Evolutionary conservation across 2,797 vertebrate genomes (phyloP).

Genomic region (Anguilla marmorata): DNA sequence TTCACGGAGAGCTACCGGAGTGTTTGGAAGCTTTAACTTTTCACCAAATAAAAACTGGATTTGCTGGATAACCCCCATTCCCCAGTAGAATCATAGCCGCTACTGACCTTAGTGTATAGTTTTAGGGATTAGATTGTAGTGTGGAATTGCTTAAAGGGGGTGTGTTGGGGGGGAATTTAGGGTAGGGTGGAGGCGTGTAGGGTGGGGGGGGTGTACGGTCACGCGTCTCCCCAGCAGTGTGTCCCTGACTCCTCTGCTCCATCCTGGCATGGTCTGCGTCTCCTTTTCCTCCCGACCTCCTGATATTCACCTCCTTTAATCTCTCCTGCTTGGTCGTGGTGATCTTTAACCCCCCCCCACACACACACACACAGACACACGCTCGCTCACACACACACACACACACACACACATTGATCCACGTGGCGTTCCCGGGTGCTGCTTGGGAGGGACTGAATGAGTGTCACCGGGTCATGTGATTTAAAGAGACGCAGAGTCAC

Average conservation of each 20-base stretch:
- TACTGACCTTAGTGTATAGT: too few relatives aligned
- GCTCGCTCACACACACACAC: too few relatives aligned
- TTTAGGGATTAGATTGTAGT: too few relatives aligned
- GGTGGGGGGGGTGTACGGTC: background rate
- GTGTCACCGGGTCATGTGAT: background rate
- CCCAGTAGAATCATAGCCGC: background rate
- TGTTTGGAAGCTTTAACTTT: background rate
- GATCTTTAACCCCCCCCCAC: slow-evolving; percentile 36
- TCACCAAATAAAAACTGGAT: background rate
- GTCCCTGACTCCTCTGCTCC: slow-evolving; percentile 50
- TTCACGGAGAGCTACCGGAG: background rate
- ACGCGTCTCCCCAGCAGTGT: slow-evolving; percentile 56
- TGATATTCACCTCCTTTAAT: slow-evolving; percentile 29
- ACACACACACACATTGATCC: too few relatives aligned
- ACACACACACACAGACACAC: background rate
- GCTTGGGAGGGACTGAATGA: background rate
- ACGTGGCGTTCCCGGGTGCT: background rate
- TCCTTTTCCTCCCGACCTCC: slow-evolving; percentile 36
- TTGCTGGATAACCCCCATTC: background rate
- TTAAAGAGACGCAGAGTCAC: background rate
- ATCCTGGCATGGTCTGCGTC: background rate
- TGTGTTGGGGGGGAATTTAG: background rate
- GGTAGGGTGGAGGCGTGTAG: background rate
- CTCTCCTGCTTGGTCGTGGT: background rate
- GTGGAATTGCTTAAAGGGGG: background rate